Percentiles rank a stretch among this genome's conserved stretches.
These are phyloP conservation scores for Plebejus anna DNA, from an alignment of 2,888 invertebrate genomes.

Conservation along the genomic window DNA sequence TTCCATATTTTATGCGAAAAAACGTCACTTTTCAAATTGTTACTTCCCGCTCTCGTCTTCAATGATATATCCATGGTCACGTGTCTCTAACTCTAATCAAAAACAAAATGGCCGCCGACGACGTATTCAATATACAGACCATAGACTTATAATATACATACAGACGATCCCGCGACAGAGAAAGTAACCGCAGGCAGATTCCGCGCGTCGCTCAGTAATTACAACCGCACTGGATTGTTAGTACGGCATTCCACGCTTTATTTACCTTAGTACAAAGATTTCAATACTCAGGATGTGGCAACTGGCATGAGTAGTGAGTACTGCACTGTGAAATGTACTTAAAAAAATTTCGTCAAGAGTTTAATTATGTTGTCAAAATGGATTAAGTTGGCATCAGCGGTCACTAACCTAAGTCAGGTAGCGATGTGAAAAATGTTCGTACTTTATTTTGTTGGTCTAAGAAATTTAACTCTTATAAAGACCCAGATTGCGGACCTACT, in stretches of 20 bases:
- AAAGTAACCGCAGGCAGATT: neutral
- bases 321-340: neutral
- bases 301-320: neutral
- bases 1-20: no score
- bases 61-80: neutral
- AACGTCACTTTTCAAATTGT: no score
- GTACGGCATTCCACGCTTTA: neutral
- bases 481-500: no score
- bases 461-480: no score
- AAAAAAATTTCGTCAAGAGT: no score
- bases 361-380: no score
- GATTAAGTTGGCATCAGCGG: no score
- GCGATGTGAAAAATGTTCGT: no score
- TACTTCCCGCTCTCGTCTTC: no score
- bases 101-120: constrained; percentile 8
- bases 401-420: no score
- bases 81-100: neutral
- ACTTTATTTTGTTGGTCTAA: no score
- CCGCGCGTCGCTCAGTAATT: constrained; percentile 2
- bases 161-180: neutral
- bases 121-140: neutral
- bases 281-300: neutral
- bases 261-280: neutral
- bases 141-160: neutral
- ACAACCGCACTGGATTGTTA: constrained; percentile 7